Conservation (phyloP, 2,113 vertebrate genomes). For the Chiloscyllium plagiosum region DNA sequence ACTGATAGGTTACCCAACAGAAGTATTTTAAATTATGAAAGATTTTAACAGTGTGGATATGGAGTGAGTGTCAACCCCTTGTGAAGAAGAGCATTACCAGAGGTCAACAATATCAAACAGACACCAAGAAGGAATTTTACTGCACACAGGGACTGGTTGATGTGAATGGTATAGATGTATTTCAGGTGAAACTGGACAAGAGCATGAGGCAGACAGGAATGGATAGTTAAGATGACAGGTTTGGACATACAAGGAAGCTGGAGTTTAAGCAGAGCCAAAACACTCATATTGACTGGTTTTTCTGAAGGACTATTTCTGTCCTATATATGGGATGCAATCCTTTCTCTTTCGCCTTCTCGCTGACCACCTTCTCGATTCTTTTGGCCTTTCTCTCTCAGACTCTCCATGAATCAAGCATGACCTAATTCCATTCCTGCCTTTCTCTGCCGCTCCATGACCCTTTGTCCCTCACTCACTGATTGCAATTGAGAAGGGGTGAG, state of each 20-base stretch:
- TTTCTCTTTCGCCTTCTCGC: background rate
- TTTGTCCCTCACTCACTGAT: background rate
- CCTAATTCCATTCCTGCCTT: background rate
- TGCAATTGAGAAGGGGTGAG: no score
- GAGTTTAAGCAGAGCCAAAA: background rate
- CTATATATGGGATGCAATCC: background rate
- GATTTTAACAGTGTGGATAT: background rate
- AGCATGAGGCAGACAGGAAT: background rate
- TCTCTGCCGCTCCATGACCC: background rate
- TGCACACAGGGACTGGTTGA: background rate
- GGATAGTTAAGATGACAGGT: background rate
- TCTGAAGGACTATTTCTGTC: background rate
- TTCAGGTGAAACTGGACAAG: background rate
- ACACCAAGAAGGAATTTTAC: background rate
- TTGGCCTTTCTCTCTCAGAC: background rate
- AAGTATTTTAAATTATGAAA: background rate
- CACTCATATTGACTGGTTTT: background rate
- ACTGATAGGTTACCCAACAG: background rate
- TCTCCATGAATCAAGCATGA: background rate
- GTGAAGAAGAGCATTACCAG: background rate
- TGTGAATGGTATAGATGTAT: background rate
- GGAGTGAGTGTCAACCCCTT: background rate
- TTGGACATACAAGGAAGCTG: background rate
- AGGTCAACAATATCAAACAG: background rate
- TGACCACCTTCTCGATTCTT: background rate